Base-by-base conservation (phyloP, 1,140 invertebrate genomes). In the Drosophila athabasca region DNA sequence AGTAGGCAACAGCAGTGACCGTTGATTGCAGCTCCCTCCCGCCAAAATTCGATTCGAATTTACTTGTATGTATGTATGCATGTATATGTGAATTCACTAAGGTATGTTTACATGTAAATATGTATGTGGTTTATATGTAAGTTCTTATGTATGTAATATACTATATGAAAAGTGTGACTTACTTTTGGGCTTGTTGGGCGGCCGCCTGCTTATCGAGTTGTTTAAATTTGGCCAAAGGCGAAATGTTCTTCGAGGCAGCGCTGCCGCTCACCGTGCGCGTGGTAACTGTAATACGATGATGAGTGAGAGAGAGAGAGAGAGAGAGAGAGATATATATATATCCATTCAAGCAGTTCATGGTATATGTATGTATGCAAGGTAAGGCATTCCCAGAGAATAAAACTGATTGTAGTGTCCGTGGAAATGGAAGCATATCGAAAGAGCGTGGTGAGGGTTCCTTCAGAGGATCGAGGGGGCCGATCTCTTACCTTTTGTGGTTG, bases 191-290 rank as follows among this genome's bases (percentile, higher is more conserved):
- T 89, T 93, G 93, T 61, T 94, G 92, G 84, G 95, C 96, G 91
- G 96, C 96, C 15, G 81, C 81, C 92, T 96, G 95, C 90, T 95
- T 95, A 92, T 98, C 97, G 92, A 97, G 94, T 93, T 97, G 96
- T 90, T 95, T 95, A 93, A 98, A 97, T 93, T 97, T 97, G 89
- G 96, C 95, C 93, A 97, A 97, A 64, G 97, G 95, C 79, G 96
- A 97, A 84, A 96, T 94, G 62, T 95, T 94, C 92, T 96, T 96
- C 62, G 93, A 81, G 88, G 93, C 93, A 71, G 83, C 83, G 93
- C 91, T 92, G 91, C 92, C 92, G 83, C 93, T 93, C 90, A 92
- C 93, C 72, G 93, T 92, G 80, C 92, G 93, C 80, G 94, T 94
- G 78, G 93, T 94, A 85, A 95, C 95, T 96, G 93, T 73, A 93